A percentile compares a stretch with the other conserved stretches of the same genome.
phyloP scores from a whole-genome alignment of 2,888 invertebrate genomes.

The Ophioninae sp. region DNA sequence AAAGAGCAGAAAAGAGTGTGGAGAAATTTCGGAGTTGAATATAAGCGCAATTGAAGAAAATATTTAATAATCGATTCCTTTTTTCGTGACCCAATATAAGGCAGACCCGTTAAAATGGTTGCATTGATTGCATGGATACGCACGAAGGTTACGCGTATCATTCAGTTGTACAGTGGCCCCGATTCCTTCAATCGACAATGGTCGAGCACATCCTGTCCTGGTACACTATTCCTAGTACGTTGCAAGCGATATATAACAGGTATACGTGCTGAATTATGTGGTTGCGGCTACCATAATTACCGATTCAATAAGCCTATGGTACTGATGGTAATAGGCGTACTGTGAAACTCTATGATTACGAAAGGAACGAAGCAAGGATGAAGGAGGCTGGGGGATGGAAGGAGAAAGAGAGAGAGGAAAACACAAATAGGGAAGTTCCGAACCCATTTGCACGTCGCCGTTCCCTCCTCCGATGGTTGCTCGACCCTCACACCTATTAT shows the following conservation, averaged over 20 bases:
- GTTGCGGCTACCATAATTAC: constrained; percentile 51
- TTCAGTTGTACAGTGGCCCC: neutral
- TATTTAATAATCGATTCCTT: neutral
- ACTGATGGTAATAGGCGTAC: constrained; percentile 75
- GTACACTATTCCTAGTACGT: constrained; percentile 16
- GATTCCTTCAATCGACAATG: constrained; percentile 40
- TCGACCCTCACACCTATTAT: neutral
- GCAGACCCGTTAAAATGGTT: neutral
- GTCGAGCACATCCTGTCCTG: constrained; percentile 28
- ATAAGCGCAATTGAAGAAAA: too few relatives aligned
- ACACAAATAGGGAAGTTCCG: neutral
- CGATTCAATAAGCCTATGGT: constrained; percentile 42
- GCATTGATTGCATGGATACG: neutral
- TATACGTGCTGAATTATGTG: constrained; percentile 44
- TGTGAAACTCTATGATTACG: constrained; percentile 68
- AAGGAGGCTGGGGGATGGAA: constrained; percentile 18
- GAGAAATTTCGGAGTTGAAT: too few relatives aligned
- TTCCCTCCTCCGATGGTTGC: neutral
- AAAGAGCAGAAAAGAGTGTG: too few relatives aligned
- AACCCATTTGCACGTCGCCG: neutral
- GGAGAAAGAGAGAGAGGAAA: neutral
- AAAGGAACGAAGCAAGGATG: constrained; percentile 18
- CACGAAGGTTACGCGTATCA: neutral
- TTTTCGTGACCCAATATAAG: neutral
- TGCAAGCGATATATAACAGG: constrained; percentile 36